Conservation (phyloP, 2,797 vertebrate species). For the Podargus strigoides region DNA sequence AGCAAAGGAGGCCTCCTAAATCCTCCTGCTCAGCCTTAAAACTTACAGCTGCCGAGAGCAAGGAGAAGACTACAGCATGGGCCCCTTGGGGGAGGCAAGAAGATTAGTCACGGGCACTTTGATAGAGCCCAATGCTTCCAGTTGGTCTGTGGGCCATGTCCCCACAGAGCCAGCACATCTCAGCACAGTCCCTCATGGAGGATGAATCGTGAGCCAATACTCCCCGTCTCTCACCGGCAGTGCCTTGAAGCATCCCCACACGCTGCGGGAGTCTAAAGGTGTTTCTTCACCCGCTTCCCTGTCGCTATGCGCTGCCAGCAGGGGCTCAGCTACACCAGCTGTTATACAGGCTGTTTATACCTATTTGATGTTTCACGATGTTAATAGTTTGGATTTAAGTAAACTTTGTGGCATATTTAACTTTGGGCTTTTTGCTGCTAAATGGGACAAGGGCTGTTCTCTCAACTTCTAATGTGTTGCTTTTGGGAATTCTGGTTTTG, state of each 20-base stretch:
- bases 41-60: neutral
- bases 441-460: neutral
- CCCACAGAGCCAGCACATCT: neutral
- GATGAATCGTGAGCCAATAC: neutral
- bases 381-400: neutral
- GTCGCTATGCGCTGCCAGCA: fast-evolving
- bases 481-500: neutral
- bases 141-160: neutral
- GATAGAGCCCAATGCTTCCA: neutral
- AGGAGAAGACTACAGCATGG: neutral
- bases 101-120: neutral
- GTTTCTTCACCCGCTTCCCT: neutral
- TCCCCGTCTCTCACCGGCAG: neutral
- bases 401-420: constrained; percentile 20
- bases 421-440: neutral
- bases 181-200: fast-evolving
- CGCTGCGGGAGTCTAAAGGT: neutral
- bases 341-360: neutral
- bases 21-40: neutral
- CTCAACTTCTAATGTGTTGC: neutral
- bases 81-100: neutral
- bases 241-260: neutral
- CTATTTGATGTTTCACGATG: neutral
- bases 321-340: neutral
- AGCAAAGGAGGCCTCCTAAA: neutral